A percentile compares a stretch with the other conserved stretches of the same genome.
phyloP scores from a whole-genome alignment of 2,113 vertebrate genomes.

The Phasianus colchicus region DNA sequence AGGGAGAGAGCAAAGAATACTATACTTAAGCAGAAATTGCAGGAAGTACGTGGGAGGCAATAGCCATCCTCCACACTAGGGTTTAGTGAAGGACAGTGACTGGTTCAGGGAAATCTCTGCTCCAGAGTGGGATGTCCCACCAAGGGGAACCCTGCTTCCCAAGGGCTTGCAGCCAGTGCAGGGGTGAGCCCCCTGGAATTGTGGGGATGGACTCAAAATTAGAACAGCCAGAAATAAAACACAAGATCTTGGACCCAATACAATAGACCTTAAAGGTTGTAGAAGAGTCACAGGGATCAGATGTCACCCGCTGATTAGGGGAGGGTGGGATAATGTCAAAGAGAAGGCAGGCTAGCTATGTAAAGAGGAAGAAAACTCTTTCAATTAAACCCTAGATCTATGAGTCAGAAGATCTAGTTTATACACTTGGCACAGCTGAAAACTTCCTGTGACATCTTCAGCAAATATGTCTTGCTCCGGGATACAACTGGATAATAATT shows the following conservation, averaged over 20 bases:
- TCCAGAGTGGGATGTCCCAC: fast-evolving
- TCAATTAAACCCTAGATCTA: background rate
- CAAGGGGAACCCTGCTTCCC: background rate
- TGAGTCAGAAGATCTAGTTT: background rate
- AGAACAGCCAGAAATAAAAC: slow-evolving; percentile 4
- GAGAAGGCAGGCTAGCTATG: background rate
- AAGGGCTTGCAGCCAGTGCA: background rate
- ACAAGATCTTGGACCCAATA: slow-evolving; percentile 1
- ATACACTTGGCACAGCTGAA: background rate
- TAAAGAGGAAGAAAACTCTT: background rate
- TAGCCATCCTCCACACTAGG: background rate
- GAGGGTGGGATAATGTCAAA: slow-evolving; percentile 8
- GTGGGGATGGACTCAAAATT: background rate
- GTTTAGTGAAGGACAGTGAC: slow-evolving; percentile 22
- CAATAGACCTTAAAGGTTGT: slow-evolving; percentile 3
- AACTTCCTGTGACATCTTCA: background rate
- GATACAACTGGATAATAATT: background rate
- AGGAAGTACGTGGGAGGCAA: slow-evolving; percentile 59
- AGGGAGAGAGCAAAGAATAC: slow-evolving; percentile 8
- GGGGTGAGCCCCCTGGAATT: background rate
- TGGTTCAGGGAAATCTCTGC: background rate
- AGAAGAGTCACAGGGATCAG: slow-evolving; percentile 34
- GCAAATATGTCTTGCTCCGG: background rate
- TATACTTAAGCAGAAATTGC: slow-evolving; percentile 48
- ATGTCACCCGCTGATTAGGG: background rate